A percentile compares a stretch with the other conserved stretches of the same genome.
Evolutionary conservation across 2,113 vertebrate species (phyloP).

Genomic region (Arothron firmamentum): DNA sequence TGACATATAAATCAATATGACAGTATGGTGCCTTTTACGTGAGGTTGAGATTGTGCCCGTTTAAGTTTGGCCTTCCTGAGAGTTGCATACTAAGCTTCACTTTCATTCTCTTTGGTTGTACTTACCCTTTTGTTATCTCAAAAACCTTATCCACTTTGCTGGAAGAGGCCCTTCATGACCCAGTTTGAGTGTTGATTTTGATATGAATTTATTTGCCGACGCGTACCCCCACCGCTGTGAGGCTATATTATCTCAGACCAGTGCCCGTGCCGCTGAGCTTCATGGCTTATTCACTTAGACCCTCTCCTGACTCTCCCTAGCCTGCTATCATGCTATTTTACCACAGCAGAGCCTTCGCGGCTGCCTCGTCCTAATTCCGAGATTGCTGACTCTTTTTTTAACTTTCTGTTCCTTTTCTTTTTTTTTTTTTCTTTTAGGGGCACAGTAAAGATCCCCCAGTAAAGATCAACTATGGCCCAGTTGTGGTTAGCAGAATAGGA

Average conservation of each 20-base stretch:
- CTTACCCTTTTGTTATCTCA: constrained; percentile 46
- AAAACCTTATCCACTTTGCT: constrained; percentile 45
- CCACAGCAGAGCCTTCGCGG: constrained; percentile 28
- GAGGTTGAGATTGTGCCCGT: too few relatives aligned
- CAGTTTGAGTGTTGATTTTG: constrained; percentile 65
- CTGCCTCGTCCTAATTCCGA: constrained; percentile 33
- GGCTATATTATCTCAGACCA: constrained; percentile 56
- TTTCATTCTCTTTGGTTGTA: constrained; percentile 5
- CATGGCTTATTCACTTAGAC: constrained; percentile 50
- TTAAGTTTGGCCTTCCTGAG: too few relatives aligned
- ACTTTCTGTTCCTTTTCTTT: constrained; percentile 25
- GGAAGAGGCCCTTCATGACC: constrained; percentile 57
- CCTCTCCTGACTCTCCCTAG: constrained; percentile 42
- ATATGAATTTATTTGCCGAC: constrained; percentile 52
- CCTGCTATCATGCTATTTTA: constrained; percentile 37
- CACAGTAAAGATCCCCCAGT: not conserved
- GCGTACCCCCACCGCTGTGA: constrained; percentile 19
- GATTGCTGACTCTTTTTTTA: constrained; percentile 24
- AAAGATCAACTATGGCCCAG: too few relatives aligned
- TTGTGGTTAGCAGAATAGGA: too few relatives aligned
- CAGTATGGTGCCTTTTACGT: too few relatives aligned
- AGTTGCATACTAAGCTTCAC: not conserved
- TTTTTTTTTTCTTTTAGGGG: constrained; percentile 39
- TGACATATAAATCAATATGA: too few relatives aligned
- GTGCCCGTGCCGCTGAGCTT: constrained; percentile 36